Base-by-base conservation (phyloP, 2,888 invertebrate genomes). In the Octodonta nipae region DNA sequence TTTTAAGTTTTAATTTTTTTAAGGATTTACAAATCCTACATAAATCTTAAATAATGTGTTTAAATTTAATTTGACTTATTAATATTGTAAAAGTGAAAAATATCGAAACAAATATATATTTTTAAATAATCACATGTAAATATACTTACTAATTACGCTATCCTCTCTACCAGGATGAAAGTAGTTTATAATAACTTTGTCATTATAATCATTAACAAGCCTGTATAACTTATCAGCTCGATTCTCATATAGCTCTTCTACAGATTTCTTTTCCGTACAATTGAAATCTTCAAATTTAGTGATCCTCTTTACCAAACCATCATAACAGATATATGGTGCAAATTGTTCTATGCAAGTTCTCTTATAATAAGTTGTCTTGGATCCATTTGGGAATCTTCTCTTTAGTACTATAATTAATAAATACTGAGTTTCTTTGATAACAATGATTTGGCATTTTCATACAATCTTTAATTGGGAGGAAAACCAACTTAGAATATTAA, bases 281-380 rank as follows among this genome's bases (percentile, higher is more conserved):
- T 71, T 68, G 32, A 77, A 74, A 51, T 79, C 76, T 0, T 65
- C 60, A 43, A 66, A 80, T 36, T 67, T 60, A 14, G 67, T 70
- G 8, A 81, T 63, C 40, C 75, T 66, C 41, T 73, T 69, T 0
- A 78, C 64, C 20, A 85, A 61, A 0, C 88, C 89, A 54, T 85
- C 80, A 1, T 61, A 63, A 49, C 79, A 71, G 0, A 73, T 68
- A 47, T 87, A 88, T 0, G 81, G 78, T 0, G 87, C 73, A 57
- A 75, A 88, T 41, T 79, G 73, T 55, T 88, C 83, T 4, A 84
- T 64, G 22, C 80, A 64, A 0, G 78, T 73, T 44, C 78, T 74
- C 55, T 82, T 85, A 54, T 78, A 91, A 41, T 73, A 65, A 2
- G 75, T 62, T 2, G 61, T 65, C 54, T 76, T 81, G 26, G 71